Percentiles rank a stretch among this genome's conserved stretches.
Evolutionary conservation across 2,797 vertebrate species (phyloP).

Genomic region (Trachurus trachurus): DNA sequence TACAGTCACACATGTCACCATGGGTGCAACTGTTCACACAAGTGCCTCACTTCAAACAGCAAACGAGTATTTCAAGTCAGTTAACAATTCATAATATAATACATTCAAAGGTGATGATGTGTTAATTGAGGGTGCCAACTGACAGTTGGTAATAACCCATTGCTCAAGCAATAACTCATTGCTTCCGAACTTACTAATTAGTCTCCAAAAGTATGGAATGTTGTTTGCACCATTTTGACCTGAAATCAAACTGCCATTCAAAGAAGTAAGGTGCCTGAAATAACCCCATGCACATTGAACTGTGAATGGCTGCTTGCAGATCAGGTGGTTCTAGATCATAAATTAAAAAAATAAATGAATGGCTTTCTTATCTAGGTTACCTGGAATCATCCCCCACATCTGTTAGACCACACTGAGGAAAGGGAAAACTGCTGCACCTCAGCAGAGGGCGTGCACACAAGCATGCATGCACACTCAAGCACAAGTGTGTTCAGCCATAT

Average conservation of each 20-base stretch:
- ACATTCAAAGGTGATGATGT: constrained; percentile 37
- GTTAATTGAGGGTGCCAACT: constrained; percentile 37
- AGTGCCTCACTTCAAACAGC: constrained; percentile 19
- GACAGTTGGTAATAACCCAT: constrained; percentile 33
- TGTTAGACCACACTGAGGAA: constrained; percentile 20
- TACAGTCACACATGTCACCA: constrained; percentile 7
- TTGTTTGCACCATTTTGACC: constrained; percentile 23
- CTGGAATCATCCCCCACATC: constrained; percentile 30
- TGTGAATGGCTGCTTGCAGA: constrained; percentile 8
- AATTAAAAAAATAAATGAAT: constrained; percentile 28
- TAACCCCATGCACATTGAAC: constrained; percentile 27
- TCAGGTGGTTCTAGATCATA: constrained; percentile 27
- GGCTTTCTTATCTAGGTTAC: constrained; percentile 28
- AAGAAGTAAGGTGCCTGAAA: constrained; percentile 42
- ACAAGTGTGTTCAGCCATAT: constrained; percentile 70
- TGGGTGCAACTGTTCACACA: constrained; percentile 1
- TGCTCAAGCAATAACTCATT: constrained; percentile 41
- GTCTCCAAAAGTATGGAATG: constrained; percentile 31
- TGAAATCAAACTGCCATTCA: constrained; percentile 40
- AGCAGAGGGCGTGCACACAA: constrained; percentile 48
- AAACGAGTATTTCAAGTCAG: constrained; percentile 41
- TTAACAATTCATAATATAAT: constrained; percentile 21
- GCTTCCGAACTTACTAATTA: constrained; percentile 43
- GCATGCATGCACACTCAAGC: constrained; percentile 59
- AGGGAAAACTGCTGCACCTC: constrained; percentile 27